Conservation (phyloP, 2,113 vertebrate species). For the Anser brachyrhynchus region DNA sequence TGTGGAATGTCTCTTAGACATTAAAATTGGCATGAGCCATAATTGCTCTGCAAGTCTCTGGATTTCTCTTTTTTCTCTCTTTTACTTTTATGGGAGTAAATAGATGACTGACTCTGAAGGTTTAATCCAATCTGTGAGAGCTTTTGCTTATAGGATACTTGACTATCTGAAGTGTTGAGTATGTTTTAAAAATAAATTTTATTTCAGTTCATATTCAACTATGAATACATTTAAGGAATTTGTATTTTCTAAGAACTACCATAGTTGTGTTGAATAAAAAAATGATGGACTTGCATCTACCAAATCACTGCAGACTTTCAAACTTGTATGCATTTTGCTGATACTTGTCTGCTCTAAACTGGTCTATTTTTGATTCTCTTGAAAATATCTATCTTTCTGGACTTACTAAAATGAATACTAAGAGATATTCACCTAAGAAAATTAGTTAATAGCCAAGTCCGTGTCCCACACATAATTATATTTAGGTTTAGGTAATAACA, state of each 20-base stretch:
- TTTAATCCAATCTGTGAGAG: neutral
- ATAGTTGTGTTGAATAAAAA: neutral
- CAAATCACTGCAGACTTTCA: neutral
- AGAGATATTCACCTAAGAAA: neutral
- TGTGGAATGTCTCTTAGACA: neutral
- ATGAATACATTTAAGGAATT: neutral
- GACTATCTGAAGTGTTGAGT: neutral
- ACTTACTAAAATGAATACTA: neutral
- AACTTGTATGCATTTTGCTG: neutral
- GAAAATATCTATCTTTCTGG: neutral
- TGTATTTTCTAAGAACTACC: neutral
- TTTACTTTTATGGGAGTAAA: neutral
- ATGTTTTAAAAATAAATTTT: neutral
- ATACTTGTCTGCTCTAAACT: neutral
- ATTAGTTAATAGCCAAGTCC: neutral
- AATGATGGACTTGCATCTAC: neutral
- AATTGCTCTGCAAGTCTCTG: neutral
- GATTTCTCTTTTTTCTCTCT: neutral
- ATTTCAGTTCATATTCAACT: neutral
- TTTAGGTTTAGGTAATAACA: neutral
- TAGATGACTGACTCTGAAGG: neutral
- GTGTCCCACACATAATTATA: neutral
- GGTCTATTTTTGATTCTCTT: neutral
- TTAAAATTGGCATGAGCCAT: neutral
- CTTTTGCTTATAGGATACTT: neutral